phyloP scores from a whole-genome alignment of 2,113 vertebrate genomes.

The Pterocles burchelli region DNA sequence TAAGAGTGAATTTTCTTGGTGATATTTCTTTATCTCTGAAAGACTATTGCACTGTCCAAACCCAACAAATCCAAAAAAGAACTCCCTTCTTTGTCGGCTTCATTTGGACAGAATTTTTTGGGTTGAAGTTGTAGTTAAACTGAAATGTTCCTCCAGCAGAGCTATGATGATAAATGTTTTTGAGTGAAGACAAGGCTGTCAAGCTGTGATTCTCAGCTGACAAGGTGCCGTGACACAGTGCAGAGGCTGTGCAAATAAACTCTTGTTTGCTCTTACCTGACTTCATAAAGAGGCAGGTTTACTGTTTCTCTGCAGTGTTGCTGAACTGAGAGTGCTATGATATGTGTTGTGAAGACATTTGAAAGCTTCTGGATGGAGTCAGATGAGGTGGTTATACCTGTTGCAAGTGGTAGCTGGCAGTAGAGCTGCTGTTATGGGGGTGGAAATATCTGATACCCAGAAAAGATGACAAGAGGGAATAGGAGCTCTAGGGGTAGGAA shows the following conservation, averaged over 20 bases:
- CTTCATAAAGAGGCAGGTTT: background rate
- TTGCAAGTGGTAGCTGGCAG: background rate
- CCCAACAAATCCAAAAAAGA: background rate
- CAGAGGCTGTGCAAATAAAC: background rate
- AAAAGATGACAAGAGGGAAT: background rate
- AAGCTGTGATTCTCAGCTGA: background rate
- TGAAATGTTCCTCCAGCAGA: background rate
- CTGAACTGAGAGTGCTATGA: background rate
- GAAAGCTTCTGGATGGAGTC: background rate
- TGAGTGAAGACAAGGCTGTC: background rate
- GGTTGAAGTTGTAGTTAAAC: background rate
- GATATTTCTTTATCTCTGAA: background rate
- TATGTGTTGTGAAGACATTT: background rate
- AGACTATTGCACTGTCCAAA: background rate
- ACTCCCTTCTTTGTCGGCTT: background rate
- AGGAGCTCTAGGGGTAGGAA: background rate
- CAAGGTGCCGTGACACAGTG: background rate
- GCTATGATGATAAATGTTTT: background rate
- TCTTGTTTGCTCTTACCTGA: background rate
- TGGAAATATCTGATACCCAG: background rate
- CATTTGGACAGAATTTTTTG: background rate
- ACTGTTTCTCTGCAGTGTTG: background rate
- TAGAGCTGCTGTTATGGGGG: background rate
- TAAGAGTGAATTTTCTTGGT: background rate
- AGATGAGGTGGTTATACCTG: background rate